Evolutionary conservation across 2,888 invertebrate species (phyloP).

Genomic region (Listrodromus nycthemerus): DNA sequence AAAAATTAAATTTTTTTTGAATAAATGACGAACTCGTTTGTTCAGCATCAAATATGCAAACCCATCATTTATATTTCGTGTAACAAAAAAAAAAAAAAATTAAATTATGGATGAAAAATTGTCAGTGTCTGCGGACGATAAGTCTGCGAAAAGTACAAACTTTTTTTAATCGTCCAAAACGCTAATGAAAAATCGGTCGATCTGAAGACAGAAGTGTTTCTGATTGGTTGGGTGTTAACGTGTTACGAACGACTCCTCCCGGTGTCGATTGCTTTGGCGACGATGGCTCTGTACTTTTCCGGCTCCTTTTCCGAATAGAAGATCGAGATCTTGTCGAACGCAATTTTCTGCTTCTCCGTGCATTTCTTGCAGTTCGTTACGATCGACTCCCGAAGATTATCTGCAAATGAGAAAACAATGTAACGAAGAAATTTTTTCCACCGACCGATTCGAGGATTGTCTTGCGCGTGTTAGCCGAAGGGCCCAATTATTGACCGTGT

Average conservation of each 20-base stretch:
- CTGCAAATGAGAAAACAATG: constrained; percentile 47
- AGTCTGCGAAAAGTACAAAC: too few relatives aligned
- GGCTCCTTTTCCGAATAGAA: constrained; percentile 69
- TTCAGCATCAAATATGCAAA: too few relatives aligned
- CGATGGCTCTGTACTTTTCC: constrained; percentile 66
- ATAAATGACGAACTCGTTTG: too few relatives aligned
- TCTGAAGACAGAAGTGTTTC: neutral
- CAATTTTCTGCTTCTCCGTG: constrained; percentile 64
- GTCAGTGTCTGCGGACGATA: neutral
- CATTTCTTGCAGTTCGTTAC: constrained; percentile 69
- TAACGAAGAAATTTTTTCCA: neutral
- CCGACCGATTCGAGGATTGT: too few relatives aligned
- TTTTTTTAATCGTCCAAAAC: neutral
- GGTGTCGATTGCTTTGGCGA: constrained; percentile 65
- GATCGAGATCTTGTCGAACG: constrained; percentile 63
- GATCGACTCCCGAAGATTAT: constrained; percentile 67
- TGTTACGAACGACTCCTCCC: constrained; percentile 55
- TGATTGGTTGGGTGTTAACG: neutral
- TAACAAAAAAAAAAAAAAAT: neutral
- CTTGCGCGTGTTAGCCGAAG: too few relatives aligned
- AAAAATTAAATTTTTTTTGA: too few relatives aligned
- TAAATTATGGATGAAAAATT: neutral
- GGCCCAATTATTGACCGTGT: too few relatives aligned
- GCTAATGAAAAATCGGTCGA: neutral
- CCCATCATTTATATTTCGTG: too few relatives aligned